Conservation (phyloP, 2,113 vertebrate genomes). For the Pantherophis guttatus region DNA sequence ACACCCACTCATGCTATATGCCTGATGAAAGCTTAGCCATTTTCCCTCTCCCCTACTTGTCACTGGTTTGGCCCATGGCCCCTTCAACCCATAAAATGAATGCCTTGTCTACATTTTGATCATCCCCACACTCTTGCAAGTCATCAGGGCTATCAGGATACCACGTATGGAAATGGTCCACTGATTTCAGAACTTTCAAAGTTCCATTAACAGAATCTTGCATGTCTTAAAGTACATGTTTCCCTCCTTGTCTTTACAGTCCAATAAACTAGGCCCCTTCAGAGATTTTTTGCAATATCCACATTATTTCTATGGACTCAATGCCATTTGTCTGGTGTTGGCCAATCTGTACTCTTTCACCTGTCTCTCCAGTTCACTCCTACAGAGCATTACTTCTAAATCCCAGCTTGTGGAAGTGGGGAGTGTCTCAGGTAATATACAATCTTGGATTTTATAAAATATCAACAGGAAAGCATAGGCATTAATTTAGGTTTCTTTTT, state of each 20-base stretch:
- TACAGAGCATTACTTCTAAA: neutral
- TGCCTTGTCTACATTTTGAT: too few relatives aligned
- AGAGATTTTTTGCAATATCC: neutral
- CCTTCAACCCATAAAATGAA: too few relatives aligned
- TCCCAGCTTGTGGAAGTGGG: neutral
- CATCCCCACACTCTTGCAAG: too few relatives aligned
- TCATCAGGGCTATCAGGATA: too few relatives aligned
- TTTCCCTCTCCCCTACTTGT: too few relatives aligned
- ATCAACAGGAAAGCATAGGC: neutral
- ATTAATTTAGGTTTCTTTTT: neutral
- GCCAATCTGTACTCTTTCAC: neutral
- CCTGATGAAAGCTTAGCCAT: too few relatives aligned
- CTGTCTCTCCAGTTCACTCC: neutral
- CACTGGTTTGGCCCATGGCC: too few relatives aligned
- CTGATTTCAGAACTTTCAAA: neutral
- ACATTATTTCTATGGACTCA: neutral
- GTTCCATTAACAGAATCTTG: neutral
- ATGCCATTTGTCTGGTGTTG: neutral
- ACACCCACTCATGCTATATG: too few relatives aligned
- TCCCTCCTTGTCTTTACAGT: neutral
- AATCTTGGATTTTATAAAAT: neutral
- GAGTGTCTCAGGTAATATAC: neutral
- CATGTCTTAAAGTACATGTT: neutral
- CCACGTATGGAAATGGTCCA: too few relatives aligned
- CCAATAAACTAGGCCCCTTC: neutral